Percentiles rank a stretch among this genome's conserved stretches.
Conservation (phyloP, 2,113 vertebrate species). For the Alexandromys fortis region DNA sequence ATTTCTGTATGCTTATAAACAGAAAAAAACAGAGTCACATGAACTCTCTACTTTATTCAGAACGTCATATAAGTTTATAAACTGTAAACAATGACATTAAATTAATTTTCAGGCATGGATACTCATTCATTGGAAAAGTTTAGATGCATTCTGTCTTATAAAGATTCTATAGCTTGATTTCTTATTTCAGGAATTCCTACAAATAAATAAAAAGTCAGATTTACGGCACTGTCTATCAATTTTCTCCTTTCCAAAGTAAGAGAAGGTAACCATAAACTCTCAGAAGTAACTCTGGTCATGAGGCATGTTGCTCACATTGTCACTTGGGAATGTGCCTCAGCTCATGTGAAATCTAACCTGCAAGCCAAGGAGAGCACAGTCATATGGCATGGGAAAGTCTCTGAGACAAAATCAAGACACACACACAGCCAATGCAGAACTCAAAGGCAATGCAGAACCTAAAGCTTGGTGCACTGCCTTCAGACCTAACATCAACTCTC, state of each 20-base stretch:
- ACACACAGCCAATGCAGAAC: background rate
- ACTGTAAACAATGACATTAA: background rate
- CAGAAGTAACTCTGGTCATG: background rate
- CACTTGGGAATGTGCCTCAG: background rate
- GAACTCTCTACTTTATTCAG: conserved; percentile 19
- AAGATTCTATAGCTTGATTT: background rate
- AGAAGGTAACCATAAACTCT: background rate
- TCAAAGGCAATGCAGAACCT: background rate
- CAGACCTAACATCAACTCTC: background rate
- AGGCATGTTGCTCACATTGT: background rate
- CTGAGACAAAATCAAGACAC: background rate
- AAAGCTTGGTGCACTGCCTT: background rate
- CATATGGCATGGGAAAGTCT: background rate
- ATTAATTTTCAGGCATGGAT: background rate
- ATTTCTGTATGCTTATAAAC: conserved; percentile 29
- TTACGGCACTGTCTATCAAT: background rate
- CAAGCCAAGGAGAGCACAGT: background rate
- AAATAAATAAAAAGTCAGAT: conserved; percentile 4
- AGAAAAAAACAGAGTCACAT: background rate
- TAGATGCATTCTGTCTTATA: background rate
- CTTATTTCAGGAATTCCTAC: background rate
- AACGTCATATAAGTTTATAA: background rate
- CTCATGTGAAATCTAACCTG: background rate
- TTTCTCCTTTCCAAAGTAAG: background rate
- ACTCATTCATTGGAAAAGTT: background rate